phyloP scores from a whole-genome alignment of 2,888 invertebrate genomes.

The Hemaris fuciformis region DNA sequence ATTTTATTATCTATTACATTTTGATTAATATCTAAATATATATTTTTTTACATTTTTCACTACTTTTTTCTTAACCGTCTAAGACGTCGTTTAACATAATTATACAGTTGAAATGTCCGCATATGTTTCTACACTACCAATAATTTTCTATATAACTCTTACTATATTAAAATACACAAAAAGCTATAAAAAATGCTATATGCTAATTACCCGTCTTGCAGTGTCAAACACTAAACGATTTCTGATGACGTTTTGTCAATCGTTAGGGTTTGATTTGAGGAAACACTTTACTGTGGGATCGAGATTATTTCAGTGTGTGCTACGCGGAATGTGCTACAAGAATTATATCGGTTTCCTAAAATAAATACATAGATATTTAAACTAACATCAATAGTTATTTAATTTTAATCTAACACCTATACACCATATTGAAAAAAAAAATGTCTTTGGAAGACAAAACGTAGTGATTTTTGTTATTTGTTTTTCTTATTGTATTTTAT shows the following conservation, averaged over 20 bases:
- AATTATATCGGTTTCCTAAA: background rate
- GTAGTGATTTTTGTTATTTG: background rate
- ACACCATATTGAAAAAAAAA: background rate
- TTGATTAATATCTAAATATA: background rate
- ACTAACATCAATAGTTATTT: background rate
- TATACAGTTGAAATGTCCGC: background rate
- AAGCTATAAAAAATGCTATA: constrained; percentile 6
- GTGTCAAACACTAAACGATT: background rate
- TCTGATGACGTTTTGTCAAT: background rate
- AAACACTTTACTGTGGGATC: background rate
- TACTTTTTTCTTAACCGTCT: background rate
- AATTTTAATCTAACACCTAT: background rate
- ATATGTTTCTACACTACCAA: background rate
- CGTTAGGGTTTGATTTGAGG: background rate
- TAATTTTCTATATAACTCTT: background rate
- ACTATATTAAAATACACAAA: background rate
- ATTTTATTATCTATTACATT: constrained; percentile 1
- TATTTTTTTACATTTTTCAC: background rate
- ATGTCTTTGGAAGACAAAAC: background rate
- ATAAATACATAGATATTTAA: background rate
- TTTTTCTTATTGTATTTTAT: background rate
- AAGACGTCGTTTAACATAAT: background rate
- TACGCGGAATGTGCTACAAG: background rate
- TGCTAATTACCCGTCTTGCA: background rate
- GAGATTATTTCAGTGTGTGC: background rate